Base-by-base conservation (phyloP, 2,888 invertebrate species). In the Luperina testacea region DNA sequence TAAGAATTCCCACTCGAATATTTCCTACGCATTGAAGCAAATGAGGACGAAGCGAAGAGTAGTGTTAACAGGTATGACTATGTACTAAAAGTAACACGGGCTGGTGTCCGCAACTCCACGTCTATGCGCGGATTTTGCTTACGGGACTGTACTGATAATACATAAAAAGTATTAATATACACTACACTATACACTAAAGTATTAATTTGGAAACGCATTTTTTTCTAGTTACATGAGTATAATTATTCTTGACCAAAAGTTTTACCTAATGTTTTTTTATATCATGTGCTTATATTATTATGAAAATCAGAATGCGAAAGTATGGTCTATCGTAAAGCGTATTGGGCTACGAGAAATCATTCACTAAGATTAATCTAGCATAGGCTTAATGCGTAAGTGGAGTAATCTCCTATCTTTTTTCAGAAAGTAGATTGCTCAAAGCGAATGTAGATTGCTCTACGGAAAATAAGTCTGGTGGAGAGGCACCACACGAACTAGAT, bases 1-100 rank as follows among this genome's bases (percentile, higher is more conserved):
- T 87, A 99, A 99, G 95, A 99, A 99, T 94, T 98, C 99, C 0
- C 99, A 99, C 92, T 99, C 99, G 1, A 99, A 99, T 83, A 99
- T 99, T 90, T 99, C 99, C 0, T 98, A 98, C 92, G 99, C 99
- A 0, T 97, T 99, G 64, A 99, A 99, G 93, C 98, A 99, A 92
- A 99, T 99, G 96, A 97, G 98, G 89, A 99, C 99, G 0, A 99
- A 99, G 92, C 97, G 99, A 27, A 97, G 99, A 84, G 98, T 99
- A 27, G 99, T 99, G 0, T 97, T 99, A 51, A 99, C 99, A 5
- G 99, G 97, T 96, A 82, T n/a, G 11, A 20, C 84, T 88, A 90
- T 78, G 11, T 48, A 24, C 27, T 48, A 32, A 32, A n/a, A 4
- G 57, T 57, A 57, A n/a, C 11, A 57, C 24, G 4, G 57, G 11